phyloP scores from a whole-genome alignment of 2,113 vertebrate species.

The Clinocottus analis region DNA sequence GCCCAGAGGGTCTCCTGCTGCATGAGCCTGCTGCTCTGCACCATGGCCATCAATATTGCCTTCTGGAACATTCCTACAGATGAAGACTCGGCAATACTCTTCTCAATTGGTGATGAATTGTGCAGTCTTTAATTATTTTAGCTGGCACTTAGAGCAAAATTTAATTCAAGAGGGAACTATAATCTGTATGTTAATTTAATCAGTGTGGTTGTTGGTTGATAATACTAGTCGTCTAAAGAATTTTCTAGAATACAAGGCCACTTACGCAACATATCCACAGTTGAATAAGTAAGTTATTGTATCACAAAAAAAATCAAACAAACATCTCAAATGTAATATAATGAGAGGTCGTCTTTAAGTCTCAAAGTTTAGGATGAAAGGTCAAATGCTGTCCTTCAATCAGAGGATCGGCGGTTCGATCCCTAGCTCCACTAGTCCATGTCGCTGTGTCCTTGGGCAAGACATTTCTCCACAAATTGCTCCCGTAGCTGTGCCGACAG shows the following conservation, averaged over 20 bases:
- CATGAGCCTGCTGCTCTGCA: conserved; percentile 86
- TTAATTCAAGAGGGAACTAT: not conserved
- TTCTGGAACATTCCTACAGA: conserved; percentile 84
- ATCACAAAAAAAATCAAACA: not conserved
- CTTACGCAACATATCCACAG: not conserved
- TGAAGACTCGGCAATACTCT: conserved; percentile 71
- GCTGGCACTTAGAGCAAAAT: not conserved
- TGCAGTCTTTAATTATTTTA: not conserved
- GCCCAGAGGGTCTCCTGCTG: conserved; percentile 87
- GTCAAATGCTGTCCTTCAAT: not conserved
- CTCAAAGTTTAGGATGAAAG: not conserved
- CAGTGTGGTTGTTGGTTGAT: too few relatives aligned
- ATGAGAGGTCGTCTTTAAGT: not conserved
- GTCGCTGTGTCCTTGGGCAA: too few relatives aligned
- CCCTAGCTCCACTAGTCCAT: too few relatives aligned
- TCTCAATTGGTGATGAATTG: conserved; percentile 79
- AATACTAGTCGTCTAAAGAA: not conserved
- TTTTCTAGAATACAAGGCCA: not conserved
- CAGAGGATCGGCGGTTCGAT: too few relatives aligned
- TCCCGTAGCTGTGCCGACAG: too few relatives aligned
- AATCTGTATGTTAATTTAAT: not conserved
- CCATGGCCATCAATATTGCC: conserved; percentile 88
- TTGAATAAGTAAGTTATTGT: not conserved
- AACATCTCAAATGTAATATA: not conserved
- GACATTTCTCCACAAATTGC: too few relatives aligned